Evolutionary conservation across 2,888 invertebrate species (phyloP), one percentile per base, ranked within the genome.

Genomic region (Cosmopolites sordidus): DNA sequence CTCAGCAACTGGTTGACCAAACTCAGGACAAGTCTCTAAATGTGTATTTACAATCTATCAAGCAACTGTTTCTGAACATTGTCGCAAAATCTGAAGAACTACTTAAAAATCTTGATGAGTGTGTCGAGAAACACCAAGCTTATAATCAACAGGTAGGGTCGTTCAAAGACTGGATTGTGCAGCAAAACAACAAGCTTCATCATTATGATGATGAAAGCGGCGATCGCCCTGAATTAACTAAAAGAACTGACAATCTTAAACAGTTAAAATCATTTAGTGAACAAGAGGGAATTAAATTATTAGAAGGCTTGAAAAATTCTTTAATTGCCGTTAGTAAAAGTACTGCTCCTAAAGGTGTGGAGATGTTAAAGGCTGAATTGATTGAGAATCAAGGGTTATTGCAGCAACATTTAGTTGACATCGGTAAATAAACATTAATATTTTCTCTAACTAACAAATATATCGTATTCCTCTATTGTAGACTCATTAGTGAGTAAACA

Each of bases 21-120:
- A 93, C 93, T 1, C 89, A 92, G 69, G 93, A 94, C 66, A 87
- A 86, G 58, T 89, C 91, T 0, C 76, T 96, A 29, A 89, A 91
- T 69, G 83, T 89, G 0, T 93, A 92, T 68, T 75, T 93, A 5
- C 86, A 89, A 65, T 92, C 92, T 0, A 93, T 95, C 18, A 92
- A 91, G 68, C 86, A 90, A 67, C 76, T 94, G 15, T 95, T 93
- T 75, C 84, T 88, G 64, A 89, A 88, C 60, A 92, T 95, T 61
- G 91, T 91, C 0, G 79, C 83, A 0, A 92, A 92, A 75, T 94
- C 89, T 1, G 89, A 91, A 71, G 89, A 91, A 68, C 79, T 94
- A 1, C 77, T 94, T 60, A 83, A 86, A 48, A 90, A 90, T 70
- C 78, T 95, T 48, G 92, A 92, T 64, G 84, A 84, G 48, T 90